A percentile compares a stretch with the other conserved stretches of the same genome.
Conservation (phyloP, 1,140 invertebrate genomes). For the Drosophila nasuta region DNA sequence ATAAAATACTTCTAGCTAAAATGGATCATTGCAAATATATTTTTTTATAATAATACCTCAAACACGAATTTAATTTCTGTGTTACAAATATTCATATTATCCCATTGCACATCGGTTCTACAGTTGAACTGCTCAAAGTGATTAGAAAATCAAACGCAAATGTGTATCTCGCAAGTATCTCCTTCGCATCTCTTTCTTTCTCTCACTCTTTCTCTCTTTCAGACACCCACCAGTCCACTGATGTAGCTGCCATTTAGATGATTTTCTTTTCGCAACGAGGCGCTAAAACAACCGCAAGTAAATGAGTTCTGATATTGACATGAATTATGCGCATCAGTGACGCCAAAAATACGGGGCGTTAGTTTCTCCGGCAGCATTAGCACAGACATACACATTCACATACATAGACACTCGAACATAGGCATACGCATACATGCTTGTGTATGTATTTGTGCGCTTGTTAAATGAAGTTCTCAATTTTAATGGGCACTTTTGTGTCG, state of each 20-base stretch:
- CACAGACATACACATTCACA: background rate
- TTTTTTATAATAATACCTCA: no score
- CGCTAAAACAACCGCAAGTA: constrained; percentile 70
- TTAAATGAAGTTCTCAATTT: constrained; percentile 53
- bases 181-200: background rate
- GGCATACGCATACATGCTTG: background rate
- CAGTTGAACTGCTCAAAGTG: constrained; percentile 59
- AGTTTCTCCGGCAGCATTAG: background rate
- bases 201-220: no score
- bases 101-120: constrained; percentile 40
- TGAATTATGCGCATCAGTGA: constrained; percentile 75
- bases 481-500: constrained; percentile 46
- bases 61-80: no score
- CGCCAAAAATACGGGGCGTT: constrained; percentile 56
- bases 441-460: constrained; percentile 18
- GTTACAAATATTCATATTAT: no score
- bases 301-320: constrained; percentile 81
- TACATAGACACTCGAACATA: background rate
- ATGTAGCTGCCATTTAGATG: constrained; percentile 54
- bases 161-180: constrained; percentile 29
- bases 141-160: constrained; percentile 34
- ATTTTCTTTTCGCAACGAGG: constrained; percentile 53
- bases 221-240: constrained; percentile 3
- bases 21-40: no score
- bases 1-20: no score